A percentile compares a stretch with the other conserved stretches of the same genome.
Evolutionary conservation across 2,888 invertebrate species (phyloP).

Genomic region (Teleogryllus oceanicus): DNA sequence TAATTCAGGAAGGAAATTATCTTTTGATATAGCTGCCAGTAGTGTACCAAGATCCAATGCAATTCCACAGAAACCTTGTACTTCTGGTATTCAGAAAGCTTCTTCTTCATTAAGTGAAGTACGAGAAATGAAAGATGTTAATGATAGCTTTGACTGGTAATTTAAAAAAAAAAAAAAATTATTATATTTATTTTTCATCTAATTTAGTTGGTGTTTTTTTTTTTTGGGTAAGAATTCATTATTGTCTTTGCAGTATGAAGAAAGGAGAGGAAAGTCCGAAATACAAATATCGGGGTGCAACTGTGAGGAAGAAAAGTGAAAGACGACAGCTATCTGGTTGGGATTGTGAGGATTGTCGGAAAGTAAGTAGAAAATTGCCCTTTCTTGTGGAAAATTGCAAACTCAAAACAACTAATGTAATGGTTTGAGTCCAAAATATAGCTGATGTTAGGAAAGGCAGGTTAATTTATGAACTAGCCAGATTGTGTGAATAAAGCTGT

Average conservation of each 20-base stretch:
- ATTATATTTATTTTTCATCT: neutral
- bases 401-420: too few relatives aligned
- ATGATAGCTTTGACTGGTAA: constrained; percentile 5
- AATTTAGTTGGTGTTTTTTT: too few relatives aligned
- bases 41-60: neutral
- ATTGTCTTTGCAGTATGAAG: neutral
- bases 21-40: neutral
- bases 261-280: neutral
- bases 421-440: too few relatives aligned
- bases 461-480: too few relatives aligned
- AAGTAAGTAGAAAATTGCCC: constrained; percentile 41
- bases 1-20: neutral
- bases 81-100: neutral
- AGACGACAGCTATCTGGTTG: constrained; percentile 42
- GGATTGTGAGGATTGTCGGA: constrained; percentile 47
- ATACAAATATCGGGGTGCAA: neutral
- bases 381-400: too few relatives aligned
- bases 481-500: too few relatives aligned
- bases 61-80: too few relatives aligned
- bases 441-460: too few relatives aligned
- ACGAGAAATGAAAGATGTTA: neutral
- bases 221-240: too few relatives aligned
- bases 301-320: neutral
- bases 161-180: neutral
- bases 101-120: neutral